Conservation (phyloP, 2,888 invertebrate species). For the Idaea straminata region DNA sequence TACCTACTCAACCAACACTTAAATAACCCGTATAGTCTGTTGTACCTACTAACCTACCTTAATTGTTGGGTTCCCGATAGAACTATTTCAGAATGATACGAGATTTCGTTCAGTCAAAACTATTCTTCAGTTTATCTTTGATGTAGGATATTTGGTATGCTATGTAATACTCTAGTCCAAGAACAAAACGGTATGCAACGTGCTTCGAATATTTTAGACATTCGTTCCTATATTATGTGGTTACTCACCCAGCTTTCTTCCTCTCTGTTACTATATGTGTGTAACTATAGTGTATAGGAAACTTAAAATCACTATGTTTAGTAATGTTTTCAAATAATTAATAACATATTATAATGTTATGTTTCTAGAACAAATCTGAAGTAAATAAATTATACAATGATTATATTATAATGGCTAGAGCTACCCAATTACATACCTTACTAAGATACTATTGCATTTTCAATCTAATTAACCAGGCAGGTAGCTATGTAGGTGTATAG, state of each 20-base stretch:
- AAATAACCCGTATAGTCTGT: background rate
- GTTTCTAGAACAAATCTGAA: background rate
- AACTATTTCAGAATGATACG: slow-evolving; percentile 8
- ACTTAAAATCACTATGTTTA: background rate
- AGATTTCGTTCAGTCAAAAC: background rate
- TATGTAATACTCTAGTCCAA: slow-evolving; percentile 57
- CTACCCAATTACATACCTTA: too few relatives aligned
- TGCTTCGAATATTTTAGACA: slow-evolving; percentile 52
- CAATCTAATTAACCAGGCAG: too few relatives aligned
- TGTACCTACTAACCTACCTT: background rate
- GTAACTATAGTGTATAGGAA: background rate
- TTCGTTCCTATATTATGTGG: slow-evolving; percentile 9
- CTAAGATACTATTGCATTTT: too few relatives aligned
- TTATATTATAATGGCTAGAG: background rate
- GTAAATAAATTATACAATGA: background rate
- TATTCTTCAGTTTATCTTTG: background rate
- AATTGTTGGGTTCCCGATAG: background rate
- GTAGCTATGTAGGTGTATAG: background rate
- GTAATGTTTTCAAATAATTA: too few relatives aligned
- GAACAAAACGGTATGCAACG: slow-evolving; percentile 58
- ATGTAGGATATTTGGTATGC: slow-evolving; percentile 49
- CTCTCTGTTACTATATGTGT: slow-evolving; percentile 4
- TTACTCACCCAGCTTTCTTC: slow-evolving; percentile 15
- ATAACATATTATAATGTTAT: background rate
- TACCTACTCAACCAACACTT: background rate